Percentiles rank a stretch among this genome's conserved stretches.
These are phyloP conservation scores for Poecile montanus DNA, from an alignment of 2,797 vertebrate species.

Conservation along the genomic window DNA sequence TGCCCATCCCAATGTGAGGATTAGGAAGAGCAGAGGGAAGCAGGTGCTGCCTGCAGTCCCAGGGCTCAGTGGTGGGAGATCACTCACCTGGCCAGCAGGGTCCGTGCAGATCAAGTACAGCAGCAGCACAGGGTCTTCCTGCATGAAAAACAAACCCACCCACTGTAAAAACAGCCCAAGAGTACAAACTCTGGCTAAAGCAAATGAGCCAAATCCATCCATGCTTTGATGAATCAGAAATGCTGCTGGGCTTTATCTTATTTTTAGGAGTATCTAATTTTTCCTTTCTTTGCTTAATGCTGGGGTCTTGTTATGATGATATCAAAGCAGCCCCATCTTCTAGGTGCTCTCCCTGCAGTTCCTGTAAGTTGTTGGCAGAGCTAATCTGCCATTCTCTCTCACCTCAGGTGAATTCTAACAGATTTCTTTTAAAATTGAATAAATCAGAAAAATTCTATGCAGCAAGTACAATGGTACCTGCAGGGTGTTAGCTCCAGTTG, in stretches of 20 bases:
- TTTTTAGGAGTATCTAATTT: background rate
- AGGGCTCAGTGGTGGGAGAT: background rate
- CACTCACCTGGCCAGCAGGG: background rate
- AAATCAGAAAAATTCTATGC: background rate
- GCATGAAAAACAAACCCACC: background rate
- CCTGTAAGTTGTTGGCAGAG: background rate
- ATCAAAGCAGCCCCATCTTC: background rate
- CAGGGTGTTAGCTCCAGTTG: background rate
- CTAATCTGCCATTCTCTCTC: background rate
- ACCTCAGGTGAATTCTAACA: background rate
- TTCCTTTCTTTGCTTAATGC: background rate
- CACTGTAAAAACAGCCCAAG: background rate
- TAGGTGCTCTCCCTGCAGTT: background rate
- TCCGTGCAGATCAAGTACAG: background rate
- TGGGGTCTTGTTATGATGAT: background rate
- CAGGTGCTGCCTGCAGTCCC: accelerated
- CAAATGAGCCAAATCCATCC: accelerated
- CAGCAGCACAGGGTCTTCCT: background rate
- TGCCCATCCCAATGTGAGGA: background rate
- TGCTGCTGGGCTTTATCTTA: background rate
- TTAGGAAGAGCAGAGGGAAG: background rate
- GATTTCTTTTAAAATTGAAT: background rate
- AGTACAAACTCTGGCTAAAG: background rate
- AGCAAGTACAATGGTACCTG: background rate
- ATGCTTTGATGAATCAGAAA: background rate